Conservation (phyloP, 2,113 vertebrate species). For the Scortum barcoo region DNA sequence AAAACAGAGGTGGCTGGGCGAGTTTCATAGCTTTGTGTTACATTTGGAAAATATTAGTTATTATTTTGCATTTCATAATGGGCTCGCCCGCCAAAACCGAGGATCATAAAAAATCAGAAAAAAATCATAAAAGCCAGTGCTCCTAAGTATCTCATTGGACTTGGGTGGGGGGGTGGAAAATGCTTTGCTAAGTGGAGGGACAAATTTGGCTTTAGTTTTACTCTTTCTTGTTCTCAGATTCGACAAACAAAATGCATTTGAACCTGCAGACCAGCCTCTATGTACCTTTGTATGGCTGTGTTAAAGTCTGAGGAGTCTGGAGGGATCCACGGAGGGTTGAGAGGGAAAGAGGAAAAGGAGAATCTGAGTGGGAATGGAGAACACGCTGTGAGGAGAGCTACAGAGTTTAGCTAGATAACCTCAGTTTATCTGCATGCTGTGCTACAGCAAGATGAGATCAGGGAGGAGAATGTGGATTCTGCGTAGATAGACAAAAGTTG, state of each 20-base stretch:
- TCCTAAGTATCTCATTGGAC: constrained; percentile 74
- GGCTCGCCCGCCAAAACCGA: constrained; percentile 73
- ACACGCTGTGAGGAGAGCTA: constrained; percentile 43
- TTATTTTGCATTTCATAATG: constrained; percentile 85
- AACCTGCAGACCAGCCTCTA: constrained; percentile 38
- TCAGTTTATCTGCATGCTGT: constrained; percentile 48
- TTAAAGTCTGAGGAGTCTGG: constrained; percentile 24
- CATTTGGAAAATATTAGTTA: constrained; percentile 87
- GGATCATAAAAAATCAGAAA: constrained; percentile 81
- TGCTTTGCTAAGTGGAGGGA: constrained; percentile 59
- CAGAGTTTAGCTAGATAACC: constrained; percentile 30
- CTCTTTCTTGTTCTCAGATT: constrained; percentile 50
- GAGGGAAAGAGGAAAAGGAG: constrained; percentile 73
- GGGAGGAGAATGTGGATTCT: constrained; percentile 2
- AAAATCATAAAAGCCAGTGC: constrained; percentile 79
- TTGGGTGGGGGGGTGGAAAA: constrained; percentile 62
- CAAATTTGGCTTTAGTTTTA: constrained; percentile 52
- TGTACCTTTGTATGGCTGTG: neutral
- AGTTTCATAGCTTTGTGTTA: constrained; percentile 79
- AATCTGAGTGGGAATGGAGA: constrained; percentile 71
- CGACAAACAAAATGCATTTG: constrained; percentile 59
- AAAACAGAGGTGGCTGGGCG: constrained; percentile 55
- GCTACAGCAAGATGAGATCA: constrained; percentile 1
- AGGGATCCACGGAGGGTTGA: neutral
- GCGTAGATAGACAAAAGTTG: neutral